These are phyloP conservation scores for Hephaestus fuliginosus DNA, from an alignment of 2,797 vertebrate genomes.

Conservation along the genomic window DNA sequence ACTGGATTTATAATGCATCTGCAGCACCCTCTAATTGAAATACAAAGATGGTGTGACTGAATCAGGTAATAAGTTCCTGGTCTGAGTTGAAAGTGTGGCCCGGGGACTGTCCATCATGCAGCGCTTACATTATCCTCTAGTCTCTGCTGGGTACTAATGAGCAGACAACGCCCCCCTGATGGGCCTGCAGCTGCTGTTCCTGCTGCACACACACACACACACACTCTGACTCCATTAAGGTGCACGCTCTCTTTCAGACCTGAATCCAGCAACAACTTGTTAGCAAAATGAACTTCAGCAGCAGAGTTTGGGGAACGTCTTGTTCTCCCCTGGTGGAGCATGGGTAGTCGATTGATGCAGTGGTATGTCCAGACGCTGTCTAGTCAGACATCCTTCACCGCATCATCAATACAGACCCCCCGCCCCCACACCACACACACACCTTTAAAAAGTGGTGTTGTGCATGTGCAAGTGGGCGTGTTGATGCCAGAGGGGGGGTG, in stretches of 20 bases:
- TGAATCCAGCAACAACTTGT: constrained; percentile 2
- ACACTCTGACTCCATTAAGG: constrained; percentile 10
- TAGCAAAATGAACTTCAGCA: constrained; percentile 12
- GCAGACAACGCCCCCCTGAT: constrained; percentile 24
- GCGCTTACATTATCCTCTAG: constrained; percentile 29
- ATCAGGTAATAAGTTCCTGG: neutral
- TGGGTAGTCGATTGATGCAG: constrained; percentile 12
- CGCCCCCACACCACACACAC: neutral
- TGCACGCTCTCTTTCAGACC: neutral
- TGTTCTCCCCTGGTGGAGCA: constrained; percentile 20
- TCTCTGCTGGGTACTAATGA: constrained; percentile 69
- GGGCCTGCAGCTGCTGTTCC: constrained; percentile 52
- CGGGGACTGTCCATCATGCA: constrained; percentile 49
- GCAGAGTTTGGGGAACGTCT: constrained; percentile 38
- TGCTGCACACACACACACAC: constrained; percentile 10
- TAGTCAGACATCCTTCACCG: constrained; percentile 31
- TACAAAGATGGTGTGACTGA: neutral
- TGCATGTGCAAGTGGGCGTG: constrained; percentile 14
- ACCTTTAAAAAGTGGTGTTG: constrained; percentile 25
- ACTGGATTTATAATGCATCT: neutral
- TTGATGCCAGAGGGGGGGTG: constrained; percentile 1
- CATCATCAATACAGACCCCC: constrained; percentile 34
- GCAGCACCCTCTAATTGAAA: constrained; percentile 19
- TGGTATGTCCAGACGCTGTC: constrained; percentile 4
- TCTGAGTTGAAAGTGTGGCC: constrained; percentile 30